Evolutionary conservation across 2,888 invertebrate species (phyloP).

Genomic region (Invenusta paracnida): DNA sequence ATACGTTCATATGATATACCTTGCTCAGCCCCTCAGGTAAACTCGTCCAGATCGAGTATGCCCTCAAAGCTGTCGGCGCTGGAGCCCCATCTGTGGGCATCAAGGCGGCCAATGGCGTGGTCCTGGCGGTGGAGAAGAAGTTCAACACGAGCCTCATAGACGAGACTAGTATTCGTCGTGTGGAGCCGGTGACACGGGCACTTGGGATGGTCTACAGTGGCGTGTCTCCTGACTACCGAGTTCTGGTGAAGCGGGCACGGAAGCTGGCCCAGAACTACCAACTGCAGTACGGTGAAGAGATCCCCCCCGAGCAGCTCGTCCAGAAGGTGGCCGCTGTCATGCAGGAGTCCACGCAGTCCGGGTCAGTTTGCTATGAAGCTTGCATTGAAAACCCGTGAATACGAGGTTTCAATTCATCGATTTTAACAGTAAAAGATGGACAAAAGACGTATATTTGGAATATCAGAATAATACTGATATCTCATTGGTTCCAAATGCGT

Average conservation of each 20-base stretch:
- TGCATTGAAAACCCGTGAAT: too few species aligned
- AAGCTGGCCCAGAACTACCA: slow-evolving; percentile 93
- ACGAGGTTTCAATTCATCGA: too few species aligned
- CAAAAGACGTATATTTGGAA: too few species aligned
- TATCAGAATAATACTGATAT: too few species aligned
- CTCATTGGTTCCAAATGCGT: too few species aligned
- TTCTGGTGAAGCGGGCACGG: slow-evolving; percentile 81
- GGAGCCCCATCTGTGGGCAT: slow-evolving; percentile 98
- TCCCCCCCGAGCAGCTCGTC: slow-evolving; percentile 91
- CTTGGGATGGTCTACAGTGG: slow-evolving; percentile 95
- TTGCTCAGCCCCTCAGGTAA: slow-evolving; percentile 87
- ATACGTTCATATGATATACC: slow-evolving; percentile 54
- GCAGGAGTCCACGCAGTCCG: slow-evolving; percentile 99
- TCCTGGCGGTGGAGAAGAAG: slow-evolving; percentile 96
- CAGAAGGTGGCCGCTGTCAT: slow-evolving; percentile 91
- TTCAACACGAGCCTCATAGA: slow-evolving; percentile 92
- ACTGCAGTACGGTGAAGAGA: slow-evolving; percentile 83
- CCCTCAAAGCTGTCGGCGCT: slow-evolving; percentile 92
- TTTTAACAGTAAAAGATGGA: too few species aligned
- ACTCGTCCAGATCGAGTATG: slow-evolving; percentile 98
- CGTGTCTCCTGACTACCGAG: slow-evolving; percentile 68
- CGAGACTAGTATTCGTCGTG: slow-evolving; percentile 90
- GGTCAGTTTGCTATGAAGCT: too few species aligned
- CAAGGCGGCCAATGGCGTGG: slow-evolving; percentile 95
- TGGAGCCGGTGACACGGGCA: slow-evolving; percentile 88